phyloP scores from a whole-genome alignment of 30 jellyfish, hydroid and myxozoan genomes.

The Mastigias papua region DNA sequence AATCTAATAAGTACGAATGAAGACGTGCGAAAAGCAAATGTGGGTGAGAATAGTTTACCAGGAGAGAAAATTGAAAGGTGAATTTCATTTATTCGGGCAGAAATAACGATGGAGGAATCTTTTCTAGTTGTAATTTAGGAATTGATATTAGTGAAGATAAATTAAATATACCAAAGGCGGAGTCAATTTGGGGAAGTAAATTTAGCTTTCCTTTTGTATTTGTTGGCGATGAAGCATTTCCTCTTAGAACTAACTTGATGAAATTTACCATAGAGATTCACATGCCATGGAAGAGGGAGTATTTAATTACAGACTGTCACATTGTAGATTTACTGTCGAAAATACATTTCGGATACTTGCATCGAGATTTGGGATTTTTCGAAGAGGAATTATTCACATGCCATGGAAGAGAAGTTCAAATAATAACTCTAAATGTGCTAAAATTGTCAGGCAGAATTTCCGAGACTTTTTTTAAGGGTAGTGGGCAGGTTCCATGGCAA shows the following conservation, averaged over 20 bases:
- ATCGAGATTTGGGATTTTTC: constrained; percentile 30
- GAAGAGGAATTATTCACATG: constrained; percentile 30
- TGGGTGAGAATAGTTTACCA: too few species aligned
- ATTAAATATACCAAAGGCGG: background rate
- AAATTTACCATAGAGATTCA: background rate
- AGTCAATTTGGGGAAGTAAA: background rate
- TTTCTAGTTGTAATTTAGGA: background rate
- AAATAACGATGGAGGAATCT: constrained; percentile 56
- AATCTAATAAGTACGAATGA: too few species aligned
- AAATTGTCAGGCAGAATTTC: background rate
- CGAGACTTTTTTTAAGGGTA: background rate
- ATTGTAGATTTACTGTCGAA: constrained; percentile 26
- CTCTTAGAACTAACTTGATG: background rate
- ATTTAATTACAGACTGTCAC: constrained; percentile 31
- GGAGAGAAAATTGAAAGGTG: too few species aligned
- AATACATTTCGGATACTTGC: constrained; percentile 45
- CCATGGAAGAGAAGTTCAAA: background rate
- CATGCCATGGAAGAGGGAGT: background rate
- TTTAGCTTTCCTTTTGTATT: background rate
- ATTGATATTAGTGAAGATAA: background rate
- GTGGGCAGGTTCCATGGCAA: background rate
- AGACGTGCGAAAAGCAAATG: too few species aligned
- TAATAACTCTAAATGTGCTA: background rate
- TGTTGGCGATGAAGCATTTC: background rate
- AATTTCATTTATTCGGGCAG: constrained; percentile 59